phyloP scores from a whole-genome alignment of 2,888 invertebrate genomes.

The Eupithecia subumbrata region DNA sequence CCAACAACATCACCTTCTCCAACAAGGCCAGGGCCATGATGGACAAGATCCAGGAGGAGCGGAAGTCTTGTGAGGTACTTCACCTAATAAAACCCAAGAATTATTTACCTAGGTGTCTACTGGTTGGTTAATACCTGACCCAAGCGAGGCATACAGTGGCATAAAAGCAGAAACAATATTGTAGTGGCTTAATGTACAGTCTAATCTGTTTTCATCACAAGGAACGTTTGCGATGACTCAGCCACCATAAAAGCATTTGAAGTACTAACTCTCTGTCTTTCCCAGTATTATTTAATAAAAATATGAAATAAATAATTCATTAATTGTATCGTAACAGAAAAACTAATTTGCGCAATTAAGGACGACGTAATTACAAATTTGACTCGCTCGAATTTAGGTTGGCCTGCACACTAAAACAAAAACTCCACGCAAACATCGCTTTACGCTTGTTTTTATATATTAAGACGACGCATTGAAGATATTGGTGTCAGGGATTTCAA shows the following conservation, averaged over 20 bases:
- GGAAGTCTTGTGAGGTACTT: constrained; percentile 60
- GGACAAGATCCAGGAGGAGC: constrained; percentile 64
- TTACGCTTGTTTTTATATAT: too few relatives aligned
- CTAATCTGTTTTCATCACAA: background rate
- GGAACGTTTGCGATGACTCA: too few relatives aligned
- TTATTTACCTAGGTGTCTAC: background rate
- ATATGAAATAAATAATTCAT: too few relatives aligned
- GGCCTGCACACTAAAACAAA: too few relatives aligned
- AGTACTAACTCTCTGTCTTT: background rate
- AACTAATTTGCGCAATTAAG: too few relatives aligned
- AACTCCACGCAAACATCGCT: too few relatives aligned
- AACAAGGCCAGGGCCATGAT: constrained; percentile 79
- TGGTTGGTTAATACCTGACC: background rate
- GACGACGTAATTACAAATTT: too few relatives aligned
- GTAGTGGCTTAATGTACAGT: background rate
- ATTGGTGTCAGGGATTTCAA: too few relatives aligned
- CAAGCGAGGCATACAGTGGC: background rate
- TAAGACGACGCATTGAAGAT: too few relatives aligned
- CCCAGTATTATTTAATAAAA: too few relatives aligned
- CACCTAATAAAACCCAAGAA: background rate
- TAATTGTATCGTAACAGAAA: too few relatives aligned
- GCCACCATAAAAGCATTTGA: background rate
- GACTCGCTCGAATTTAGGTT: too few relatives aligned
- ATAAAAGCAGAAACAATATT: background rate
- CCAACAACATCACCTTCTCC: constrained; percentile 85